Conservation (phyloP, 2,888 invertebrate species). For the Crioceris asparagi region DNA sequence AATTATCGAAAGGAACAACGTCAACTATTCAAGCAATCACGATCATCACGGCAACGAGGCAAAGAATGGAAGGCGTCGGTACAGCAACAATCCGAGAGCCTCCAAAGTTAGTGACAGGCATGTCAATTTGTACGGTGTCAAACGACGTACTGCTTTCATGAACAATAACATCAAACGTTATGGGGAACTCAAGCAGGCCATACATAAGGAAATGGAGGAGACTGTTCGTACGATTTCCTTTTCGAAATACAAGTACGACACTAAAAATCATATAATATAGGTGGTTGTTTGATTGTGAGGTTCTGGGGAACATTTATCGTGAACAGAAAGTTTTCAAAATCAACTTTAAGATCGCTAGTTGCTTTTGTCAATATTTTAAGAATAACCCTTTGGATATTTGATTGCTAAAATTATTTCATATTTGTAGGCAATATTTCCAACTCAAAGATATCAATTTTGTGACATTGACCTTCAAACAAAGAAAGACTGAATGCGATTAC, state of each 20-base stretch:
- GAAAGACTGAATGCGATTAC: slow-evolving; percentile 59
- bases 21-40: too few species aligned
- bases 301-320: too few species aligned
- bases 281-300: background rate
- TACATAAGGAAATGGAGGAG: slow-evolving; percentile 65
- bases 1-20: slow-evolving; percentile 1
- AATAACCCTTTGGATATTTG: too few species aligned
- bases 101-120: slow-evolving; percentile 17
- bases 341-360: too few species aligned
- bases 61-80: background rate
- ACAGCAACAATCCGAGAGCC: slow-evolving; percentile 2
- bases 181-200: slow-evolving; percentile 54
- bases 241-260: slow-evolving; percentile 59
- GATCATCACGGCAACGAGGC: too few species aligned
- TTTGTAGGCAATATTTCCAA: slow-evolving; percentile 56
- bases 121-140: slow-evolving; percentile 11
- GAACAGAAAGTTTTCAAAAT: too few species aligned
- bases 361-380: too few species aligned
- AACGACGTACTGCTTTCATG: slow-evolving; percentile 55
- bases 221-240: slow-evolving; percentile 78
- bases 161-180: slow-evolving; percentile 55
- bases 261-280: background rate
- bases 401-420: slow-evolving; percentile 10
- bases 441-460: slow-evolving; percentile 49
- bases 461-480: slow-evolving; percentile 53